Conservation (phyloP, 2,888 invertebrate species). For the Erebia palarica region DNA sequence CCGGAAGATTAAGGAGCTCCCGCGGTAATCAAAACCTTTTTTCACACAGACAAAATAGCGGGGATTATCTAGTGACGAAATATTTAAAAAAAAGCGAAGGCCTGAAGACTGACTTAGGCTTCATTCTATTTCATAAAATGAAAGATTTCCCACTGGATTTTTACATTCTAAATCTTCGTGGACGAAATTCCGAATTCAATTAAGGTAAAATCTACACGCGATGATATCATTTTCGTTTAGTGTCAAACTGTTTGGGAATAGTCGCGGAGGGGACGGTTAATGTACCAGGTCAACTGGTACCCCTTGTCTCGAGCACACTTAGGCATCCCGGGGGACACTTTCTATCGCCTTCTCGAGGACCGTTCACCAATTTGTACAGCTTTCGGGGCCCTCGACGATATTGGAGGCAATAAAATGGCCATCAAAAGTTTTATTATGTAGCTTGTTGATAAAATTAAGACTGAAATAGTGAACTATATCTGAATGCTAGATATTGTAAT, state of each 20-base stretch:
- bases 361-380: slow-evolving; percentile 14
- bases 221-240: slow-evolving; percentile 12
- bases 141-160: no score
- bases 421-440: neutral
- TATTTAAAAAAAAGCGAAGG: no score
- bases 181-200: neutral
- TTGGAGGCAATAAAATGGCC: slow-evolving; percentile 16
- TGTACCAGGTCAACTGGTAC: slow-evolving; percentile 27
- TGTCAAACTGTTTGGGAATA: neutral
- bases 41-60: no score
- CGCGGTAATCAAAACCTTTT: no score
- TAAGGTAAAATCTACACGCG: neutral
- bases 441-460: neutral
- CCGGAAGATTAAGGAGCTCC: no score
- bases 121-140: no score
- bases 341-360: slow-evolving; percentile 20
- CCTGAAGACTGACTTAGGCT: no score
- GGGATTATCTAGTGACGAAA: no score
- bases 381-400: slow-evolving; percentile 3
- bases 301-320: slow-evolving; percentile 23
- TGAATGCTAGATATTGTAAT: neutral
- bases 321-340: slow-evolving; percentile 25
- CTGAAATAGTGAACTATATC: neutral
- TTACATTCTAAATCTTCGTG: no score
- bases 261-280: slow-evolving; percentile 21